Evolutionary conservation across 1,140 invertebrate species (phyloP).

Genomic region (Zaprionus tsacasi): DNA sequence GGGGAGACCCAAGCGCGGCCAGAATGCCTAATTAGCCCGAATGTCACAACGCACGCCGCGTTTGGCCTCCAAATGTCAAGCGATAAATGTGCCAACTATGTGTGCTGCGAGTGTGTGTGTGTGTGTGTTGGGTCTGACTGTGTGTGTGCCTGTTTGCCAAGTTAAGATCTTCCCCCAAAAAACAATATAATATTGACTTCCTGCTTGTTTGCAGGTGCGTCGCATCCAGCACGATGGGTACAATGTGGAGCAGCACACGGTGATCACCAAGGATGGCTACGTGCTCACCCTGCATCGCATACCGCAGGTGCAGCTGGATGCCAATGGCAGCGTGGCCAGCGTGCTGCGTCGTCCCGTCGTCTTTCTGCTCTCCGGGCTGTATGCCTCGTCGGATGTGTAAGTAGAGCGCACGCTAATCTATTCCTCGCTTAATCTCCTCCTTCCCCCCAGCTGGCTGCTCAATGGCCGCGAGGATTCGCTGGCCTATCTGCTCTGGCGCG

Average conservation of each 20-base stretch:
- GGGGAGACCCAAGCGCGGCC: background rate
- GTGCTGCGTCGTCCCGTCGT: slow-evolving; percentile 88
- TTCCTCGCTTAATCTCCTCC: background rate
- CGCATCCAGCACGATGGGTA: slow-evolving; percentile 85
- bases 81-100: slow-evolving; percentile 70
- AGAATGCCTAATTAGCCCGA: slow-evolving; percentile 70
- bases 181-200: background rate
- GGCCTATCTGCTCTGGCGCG: slow-evolving; percentile 88
- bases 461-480: slow-evolving; percentile 78
- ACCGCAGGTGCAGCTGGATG: slow-evolving; percentile 72
- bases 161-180: background rate
- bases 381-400: slow-evolving; percentile 85
- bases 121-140: slow-evolving; percentile 29
- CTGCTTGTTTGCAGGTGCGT: slow-evolving; percentile 66
- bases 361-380: slow-evolving; percentile 89
- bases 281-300: slow-evolving; percentile 86
- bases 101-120: slow-evolving; percentile 23
- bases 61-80: slow-evolving; percentile 78
- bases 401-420: slow-evolving; percentile 13
- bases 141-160: slow-evolving; percentile 42
- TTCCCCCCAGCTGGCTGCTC: slow-evolving; percentile 65
- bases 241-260: slow-evolving; percentile 85
- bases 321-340: slow-evolving; percentile 72
- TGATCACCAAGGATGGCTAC: slow-evolving; percentile 86
- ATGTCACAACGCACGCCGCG: slow-evolving; percentile 79